Base-by-base conservation (phyloP, 1,140 invertebrate genomes). In the Drosophila bocki region DNA sequence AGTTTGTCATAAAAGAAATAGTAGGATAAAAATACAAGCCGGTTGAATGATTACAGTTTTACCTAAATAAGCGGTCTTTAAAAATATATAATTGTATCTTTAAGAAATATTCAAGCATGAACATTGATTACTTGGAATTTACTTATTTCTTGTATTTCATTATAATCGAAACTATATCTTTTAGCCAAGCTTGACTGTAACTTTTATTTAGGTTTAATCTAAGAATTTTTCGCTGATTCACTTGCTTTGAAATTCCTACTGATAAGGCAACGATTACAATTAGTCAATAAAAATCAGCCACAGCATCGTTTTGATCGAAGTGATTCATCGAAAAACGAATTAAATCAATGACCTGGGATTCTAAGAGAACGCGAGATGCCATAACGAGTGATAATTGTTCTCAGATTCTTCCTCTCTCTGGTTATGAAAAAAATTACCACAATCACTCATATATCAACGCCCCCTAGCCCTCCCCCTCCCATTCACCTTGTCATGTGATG, bases 1-100 rank as follows among this genome's bases (percentile, higher is more conserved):
- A 61, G 69, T 86, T 82, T 87, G 58, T 41, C 79, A 79, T 68
- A 82, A 87, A 75, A 71, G 64, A 71, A 72, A 72, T 41, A 71
- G 8, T 13, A 58, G 39, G 29, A 60, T 75, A 65, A 17, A 41
- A 35, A 65, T 29, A 61, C 33, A 57, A 6, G 70, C 29, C 61
- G 62, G 45, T 26, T 57, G 56, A 59, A 29, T 51, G 45, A 1
- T 45, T 63, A 65, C 62, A 65, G 62, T 26, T 11, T 37, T 26
- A 56, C 53, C 35, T 56, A 1, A 0, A 5, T 39, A 11, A 26
- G 3, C 5, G 5, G 11, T 15, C 8, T 6, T n/a, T 17, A n/a
- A 15, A 48, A 50, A 32, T 51, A 51, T 33, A 32, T 51, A 9
- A n/a, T n/a, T 17, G 17, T 3, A 37, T 37, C 2, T 33, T 9